Percentiles rank a stretch among this genome's conserved stretches.
phyloP scores from a whole-genome alignment of 2,888 invertebrate species.

The Priapulus caudatus region DNA sequence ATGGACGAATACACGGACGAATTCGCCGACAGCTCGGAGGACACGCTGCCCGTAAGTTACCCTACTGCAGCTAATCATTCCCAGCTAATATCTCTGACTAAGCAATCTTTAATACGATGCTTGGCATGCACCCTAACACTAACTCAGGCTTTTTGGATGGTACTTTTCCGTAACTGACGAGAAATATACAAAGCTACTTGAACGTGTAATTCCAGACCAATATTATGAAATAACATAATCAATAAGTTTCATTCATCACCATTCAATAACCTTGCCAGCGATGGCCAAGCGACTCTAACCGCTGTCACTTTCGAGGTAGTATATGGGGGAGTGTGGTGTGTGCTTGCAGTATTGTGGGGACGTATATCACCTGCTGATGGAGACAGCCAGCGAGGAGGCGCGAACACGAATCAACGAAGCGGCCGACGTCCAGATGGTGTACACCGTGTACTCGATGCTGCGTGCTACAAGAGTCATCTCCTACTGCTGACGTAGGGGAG shows the following conservation, averaged over 20 bases:
- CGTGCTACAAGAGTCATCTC: conserved; percentile 32
- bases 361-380: conserved; percentile 30
- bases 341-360: conserved; percentile 34
- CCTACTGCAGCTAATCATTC: conserved; percentile 11
- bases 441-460: conserved; percentile 32
- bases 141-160: too few relatives aligned
- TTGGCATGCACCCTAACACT: too few relatives aligned
- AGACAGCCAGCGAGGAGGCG: conserved; percentile 24
- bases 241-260: too few relatives aligned
- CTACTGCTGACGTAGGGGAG: too few relatives aligned
- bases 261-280: too few relatives aligned
- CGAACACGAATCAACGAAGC: conserved; percentile 25
- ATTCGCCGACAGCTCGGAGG: conserved; percentile 26
- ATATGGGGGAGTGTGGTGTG: background rate
- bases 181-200: too few relatives aligned
- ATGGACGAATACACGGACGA: conserved; percentile 32
- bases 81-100: background rate
- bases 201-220: too few relatives aligned
- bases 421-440: conserved; percentile 30
- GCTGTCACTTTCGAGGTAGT: too few relatives aligned
- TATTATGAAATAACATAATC: too few relatives aligned
- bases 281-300: too few relatives aligned
- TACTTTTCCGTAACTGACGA: too few relatives aligned
- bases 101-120: background rate
- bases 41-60: conserved; percentile 10